A percentile compares a stretch with the other conserved stretches of the same genome.
These are phyloP conservation scores for Drosophila miranda DNA, from an alignment of 1,140 invertebrate genomes.

Conservation along the genomic window DNA sequence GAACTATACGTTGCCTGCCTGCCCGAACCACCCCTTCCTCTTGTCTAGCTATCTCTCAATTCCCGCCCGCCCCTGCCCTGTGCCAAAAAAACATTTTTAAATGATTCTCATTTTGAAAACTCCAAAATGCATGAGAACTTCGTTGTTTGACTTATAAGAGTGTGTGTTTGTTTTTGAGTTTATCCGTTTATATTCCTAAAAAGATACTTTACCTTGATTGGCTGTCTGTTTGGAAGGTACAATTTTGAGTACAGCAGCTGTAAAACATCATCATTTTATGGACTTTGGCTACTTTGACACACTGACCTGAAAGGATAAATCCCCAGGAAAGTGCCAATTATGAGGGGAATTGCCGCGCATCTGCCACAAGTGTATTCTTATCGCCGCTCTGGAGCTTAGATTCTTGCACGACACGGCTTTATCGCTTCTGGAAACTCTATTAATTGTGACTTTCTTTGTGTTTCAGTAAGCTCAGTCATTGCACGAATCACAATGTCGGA, in stretches of 20 bases:
- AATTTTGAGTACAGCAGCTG: too few species aligned
- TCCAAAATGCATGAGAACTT: background rate
- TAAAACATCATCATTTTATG: too few species aligned
- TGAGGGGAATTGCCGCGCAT: too few species aligned
- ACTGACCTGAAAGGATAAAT: too few species aligned
- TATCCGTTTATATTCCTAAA: background rate
- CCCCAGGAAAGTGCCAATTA: too few species aligned
- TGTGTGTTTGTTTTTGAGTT: background rate
- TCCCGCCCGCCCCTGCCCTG: background rate
- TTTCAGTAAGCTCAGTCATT: conserved; percentile 25
- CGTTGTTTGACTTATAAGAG: conserved; percentile 10
- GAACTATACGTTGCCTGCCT: background rate
- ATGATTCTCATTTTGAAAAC: conserved; percentile 41
- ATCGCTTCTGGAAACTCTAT: too few species aligned
- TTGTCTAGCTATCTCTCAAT: conserved; percentile 3
- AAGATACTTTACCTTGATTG: conserved; percentile 11
- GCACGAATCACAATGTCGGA: conserved; percentile 24
- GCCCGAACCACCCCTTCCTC: conserved; percentile 1
- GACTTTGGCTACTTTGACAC: too few species aligned
- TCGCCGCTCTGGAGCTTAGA: too few species aligned
- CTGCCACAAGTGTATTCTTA: too few species aligned
- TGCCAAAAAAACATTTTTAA: conserved; percentile 35
- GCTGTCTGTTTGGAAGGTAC: too few species aligned
- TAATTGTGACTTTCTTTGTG: too few species aligned
- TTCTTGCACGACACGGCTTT: too few species aligned